Base-by-base conservation (phyloP, 2,113 vertebrate genomes). In the Dunckerocampus dactyliophorus region DNA sequence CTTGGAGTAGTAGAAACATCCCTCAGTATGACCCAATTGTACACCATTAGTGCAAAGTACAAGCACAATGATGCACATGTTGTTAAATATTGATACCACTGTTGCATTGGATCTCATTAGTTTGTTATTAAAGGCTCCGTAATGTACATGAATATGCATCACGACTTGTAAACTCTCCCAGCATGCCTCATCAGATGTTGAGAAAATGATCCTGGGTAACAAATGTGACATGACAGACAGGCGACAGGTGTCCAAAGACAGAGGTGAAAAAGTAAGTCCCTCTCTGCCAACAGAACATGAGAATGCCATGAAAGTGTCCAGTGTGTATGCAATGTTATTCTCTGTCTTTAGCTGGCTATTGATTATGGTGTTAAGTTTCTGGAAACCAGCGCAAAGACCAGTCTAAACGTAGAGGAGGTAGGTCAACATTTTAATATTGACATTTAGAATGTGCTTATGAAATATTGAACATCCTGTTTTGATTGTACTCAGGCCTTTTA, bases 361-460 rank as follows among this genome's bases (percentile, higher is more conserved):
- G 97, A 99, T 89, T 97, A 98, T 51, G 95, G 97, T 65, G 95
- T 99, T 51, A 99, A 99, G 82, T 99, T 99, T 82, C 84, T 99
- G 90, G 97, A 99, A 88, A 98, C 97, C 10, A 99, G 97, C 74
- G 97, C 96, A 69, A 98, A 99, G 88, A 95, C 96, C 59, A 93
- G 96, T 83, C 85, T 95, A 80, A 99, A 98, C 63, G 96, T 99
- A 55, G 95, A 99, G 88, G 96, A 99, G 91, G 96, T 98, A 88
- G 92, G 92, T 7, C 11, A 16, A 31, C 21, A 2, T 48, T 62
- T 47, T 37, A 4, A 45, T 9, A 4, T 28, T 67, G 0, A 55
- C 59, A 19, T 6, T 39, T 59, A 11, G 8, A 12, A 24, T 24
- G 13, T 15, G 56, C 20, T 43, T 21, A 14, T 21, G n/a, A 13